These are phyloP conservation scores for Sebastes diploproa DNA, from an alignment of 2,797 vertebrate species.

Conservation along the genomic window DNA sequence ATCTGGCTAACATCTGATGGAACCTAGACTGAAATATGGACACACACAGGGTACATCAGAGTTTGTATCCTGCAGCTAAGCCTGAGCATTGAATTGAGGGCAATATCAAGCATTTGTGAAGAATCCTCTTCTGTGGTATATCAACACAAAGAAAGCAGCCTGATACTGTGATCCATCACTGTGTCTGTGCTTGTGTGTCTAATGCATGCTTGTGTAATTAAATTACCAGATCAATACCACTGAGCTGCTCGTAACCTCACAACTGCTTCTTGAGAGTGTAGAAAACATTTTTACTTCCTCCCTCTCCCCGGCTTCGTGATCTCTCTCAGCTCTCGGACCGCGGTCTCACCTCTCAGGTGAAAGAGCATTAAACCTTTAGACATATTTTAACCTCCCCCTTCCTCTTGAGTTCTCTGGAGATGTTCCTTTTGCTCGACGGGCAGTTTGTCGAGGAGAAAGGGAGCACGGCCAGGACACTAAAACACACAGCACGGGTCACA, in stretches of 20 bases:
- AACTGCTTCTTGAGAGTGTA: constrained; percentile 81
- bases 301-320: constrained; percentile 1
- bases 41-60: neutral
- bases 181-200: constrained; percentile 32
- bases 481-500: constrained; percentile 52
- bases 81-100: neutral
- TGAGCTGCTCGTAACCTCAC: constrained; percentile 80
- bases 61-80: neutral
- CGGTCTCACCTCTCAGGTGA: constrained; percentile 78
- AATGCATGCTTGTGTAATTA: constrained; percentile 83
- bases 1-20: neutral
- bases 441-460: constrained; percentile 10
- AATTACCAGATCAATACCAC: constrained; percentile 91
- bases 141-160: constrained; percentile 10
- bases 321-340: neutral
- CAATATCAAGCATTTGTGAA: neutral
- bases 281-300: constrained; percentile 68
- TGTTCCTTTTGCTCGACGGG: constrained; percentile 9
- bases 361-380: constrained; percentile 90
- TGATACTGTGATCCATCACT: constrained; percentile 41
- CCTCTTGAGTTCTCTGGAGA: constrained; percentile 49
- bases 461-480: constrained; percentile 32
- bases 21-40: neutral
- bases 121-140: neutral
- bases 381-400: constrained; percentile 87